These are phyloP conservation scores for Heteromormyrus szaboi DNA, from an alignment of 2,797 vertebrate genomes.

Conservation along the genomic window DNA sequence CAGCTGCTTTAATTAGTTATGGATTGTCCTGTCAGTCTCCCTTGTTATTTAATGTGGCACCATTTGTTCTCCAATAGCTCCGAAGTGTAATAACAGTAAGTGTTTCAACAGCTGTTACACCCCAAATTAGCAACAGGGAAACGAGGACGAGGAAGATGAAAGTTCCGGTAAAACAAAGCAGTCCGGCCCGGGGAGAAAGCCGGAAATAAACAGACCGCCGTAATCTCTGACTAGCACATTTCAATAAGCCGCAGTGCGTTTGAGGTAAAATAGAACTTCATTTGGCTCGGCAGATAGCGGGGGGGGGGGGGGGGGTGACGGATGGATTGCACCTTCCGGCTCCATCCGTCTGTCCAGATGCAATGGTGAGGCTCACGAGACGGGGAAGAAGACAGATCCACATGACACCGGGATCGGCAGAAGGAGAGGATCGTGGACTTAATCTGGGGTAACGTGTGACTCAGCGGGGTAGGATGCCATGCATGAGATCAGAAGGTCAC, in stretches of 20 bases:
- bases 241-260: not conserved
- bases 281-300: not conserved
- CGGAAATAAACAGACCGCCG: not conserved
- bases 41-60: conserved; percentile 53
- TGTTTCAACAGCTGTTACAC: conserved; percentile 51
- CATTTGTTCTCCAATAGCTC: conserved; percentile 48
- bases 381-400: not conserved
- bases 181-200: not conserved
- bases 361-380: not conserved
- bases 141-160: not conserved
- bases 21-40: conserved; percentile 54
- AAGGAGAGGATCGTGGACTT: not conserved
- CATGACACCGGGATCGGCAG: not conserved
- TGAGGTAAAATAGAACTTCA: not conserved
- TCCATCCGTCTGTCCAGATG: not conserved
- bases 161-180: not conserved
- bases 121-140: conserved; percentile 6
- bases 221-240: not conserved
- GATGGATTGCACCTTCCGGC: not conserved
- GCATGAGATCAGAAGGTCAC: not conserved
- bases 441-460: not conserved
- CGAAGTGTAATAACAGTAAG: conserved; percentile 33
- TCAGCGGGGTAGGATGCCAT: not conserved
- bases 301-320: not conserved
- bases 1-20: conserved; percentile 70